Evolutionary conservation across 2,113 vertebrate species (phyloP).

Genomic region (Myodes glareolus): DNA sequence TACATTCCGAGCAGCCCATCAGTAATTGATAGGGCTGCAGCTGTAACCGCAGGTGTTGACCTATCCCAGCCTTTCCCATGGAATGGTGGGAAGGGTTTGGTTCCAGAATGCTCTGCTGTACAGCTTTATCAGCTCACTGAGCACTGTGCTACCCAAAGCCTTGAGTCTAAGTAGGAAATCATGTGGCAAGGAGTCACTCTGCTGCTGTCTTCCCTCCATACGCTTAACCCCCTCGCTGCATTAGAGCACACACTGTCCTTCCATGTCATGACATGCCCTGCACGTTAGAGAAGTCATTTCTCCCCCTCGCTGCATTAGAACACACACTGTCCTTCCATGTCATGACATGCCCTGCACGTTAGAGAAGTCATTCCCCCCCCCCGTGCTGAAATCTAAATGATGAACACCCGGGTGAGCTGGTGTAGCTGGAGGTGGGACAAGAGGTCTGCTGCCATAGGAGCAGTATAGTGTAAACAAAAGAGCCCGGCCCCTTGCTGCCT

Average conservation of each 20-base stretch:
- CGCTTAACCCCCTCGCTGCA: not conserved
- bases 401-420: not conserved
- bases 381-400: not conserved
- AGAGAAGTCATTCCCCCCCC: not conserved
- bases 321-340: not conserved
- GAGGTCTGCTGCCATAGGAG: not conserved
- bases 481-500: not conserved
- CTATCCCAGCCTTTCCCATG: not conserved
- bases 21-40: not conserved
- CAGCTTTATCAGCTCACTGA: not conserved
- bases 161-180: not conserved
- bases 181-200: not conserved
- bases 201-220: slow-evolving; percentile 22
- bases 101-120: not conserved
- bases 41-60: not conserved
- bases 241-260: not conserved
- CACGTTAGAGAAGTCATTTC: not conserved
- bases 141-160: not conserved
- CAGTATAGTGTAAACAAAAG: no score
- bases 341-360: not conserved
- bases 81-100: not conserved
- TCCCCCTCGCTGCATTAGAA: not conserved
- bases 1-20: not conserved
- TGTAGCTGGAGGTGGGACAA: not conserved
- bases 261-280: slow-evolving; percentile 5